Percentiles rank a stretch among this genome's conserved stretches.
Conservation (phyloP, 64 coral and sea anemone species). For the Montipora foliosa region DNA sequence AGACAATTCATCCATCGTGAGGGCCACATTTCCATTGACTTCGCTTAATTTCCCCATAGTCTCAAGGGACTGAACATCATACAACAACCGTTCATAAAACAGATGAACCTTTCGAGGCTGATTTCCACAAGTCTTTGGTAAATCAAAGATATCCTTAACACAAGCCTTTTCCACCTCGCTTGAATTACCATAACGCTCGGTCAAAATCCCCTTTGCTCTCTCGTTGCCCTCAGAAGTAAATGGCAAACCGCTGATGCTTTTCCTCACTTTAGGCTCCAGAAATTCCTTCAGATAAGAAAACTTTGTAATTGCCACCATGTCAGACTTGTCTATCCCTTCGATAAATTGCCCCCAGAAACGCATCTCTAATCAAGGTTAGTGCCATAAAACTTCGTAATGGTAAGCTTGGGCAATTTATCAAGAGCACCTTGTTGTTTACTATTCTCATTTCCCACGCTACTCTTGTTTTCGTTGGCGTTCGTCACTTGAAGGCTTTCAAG, state of each 20-base stretch:
- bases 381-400: conserved; percentile 38
- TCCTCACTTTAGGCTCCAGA: conserved; percentile 39
- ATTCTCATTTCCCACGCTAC: neutral
- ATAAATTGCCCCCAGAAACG: conserved; percentile 12
- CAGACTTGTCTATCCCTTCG: neutral
- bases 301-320: neutral
- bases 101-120: conserved; percentile 41
- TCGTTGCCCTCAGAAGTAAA: neutral
- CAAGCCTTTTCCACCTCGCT: conserved; percentile 8
- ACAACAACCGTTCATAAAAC: conserved; percentile 37
- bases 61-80: conserved; percentile 41
- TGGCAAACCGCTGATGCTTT: conserved; percentile 44
- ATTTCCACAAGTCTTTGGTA: conserved; percentile 32
- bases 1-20: too few species aligned
- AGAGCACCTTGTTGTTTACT: neutral
- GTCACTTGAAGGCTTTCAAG: neutral
- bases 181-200: neutral
- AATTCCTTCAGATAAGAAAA: conserved; percentile 59
- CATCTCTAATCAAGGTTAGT: neutral
- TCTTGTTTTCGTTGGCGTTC: neutral
- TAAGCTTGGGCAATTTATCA: conserved; percentile 36
- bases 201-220: too few species aligned
- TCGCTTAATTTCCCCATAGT: conserved; percentile 26
- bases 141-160: conserved; percentile 53
- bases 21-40: conserved; percentile 18